Conservation (phyloP, 2,113 vertebrate genomes). For the Agapornis roseicollis region DNA sequence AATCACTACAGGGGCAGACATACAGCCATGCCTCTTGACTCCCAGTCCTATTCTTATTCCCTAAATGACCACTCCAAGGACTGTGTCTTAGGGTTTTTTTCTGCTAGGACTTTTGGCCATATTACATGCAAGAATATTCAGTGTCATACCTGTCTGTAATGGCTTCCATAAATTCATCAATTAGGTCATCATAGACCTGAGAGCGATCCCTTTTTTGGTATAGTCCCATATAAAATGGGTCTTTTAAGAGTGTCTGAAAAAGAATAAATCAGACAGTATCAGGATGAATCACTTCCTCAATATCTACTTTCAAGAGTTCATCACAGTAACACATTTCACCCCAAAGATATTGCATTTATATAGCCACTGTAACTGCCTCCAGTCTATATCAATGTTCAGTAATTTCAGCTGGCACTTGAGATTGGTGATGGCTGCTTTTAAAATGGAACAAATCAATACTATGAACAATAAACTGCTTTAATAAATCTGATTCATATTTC, state of each 20-base stretch:
- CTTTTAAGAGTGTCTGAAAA: constrained; percentile 84
- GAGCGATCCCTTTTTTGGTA: constrained; percentile 93
- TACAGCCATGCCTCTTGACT: not conserved
- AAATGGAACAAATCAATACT: not conserved
- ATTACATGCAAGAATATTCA: not conserved
- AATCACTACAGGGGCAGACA: not conserved
- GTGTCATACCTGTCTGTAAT: constrained; percentile 85
- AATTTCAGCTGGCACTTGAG: not conserved
- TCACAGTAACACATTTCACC: not conserved
- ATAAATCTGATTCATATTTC: not conserved
- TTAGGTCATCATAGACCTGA: constrained; percentile 90
- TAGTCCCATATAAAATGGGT: constrained; percentile 95
- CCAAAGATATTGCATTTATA: fast-evolving
- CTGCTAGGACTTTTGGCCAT: not conserved
- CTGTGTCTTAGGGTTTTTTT: fast-evolving
- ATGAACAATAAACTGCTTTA: not conserved
- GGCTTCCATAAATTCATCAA: constrained; percentile 98
- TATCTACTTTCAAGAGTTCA: not conserved
- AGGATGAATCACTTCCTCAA: not conserved
- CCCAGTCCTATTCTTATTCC: fast-evolving
- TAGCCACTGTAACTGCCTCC: not conserved
- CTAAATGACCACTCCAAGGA: not conserved
- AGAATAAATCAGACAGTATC: not conserved
- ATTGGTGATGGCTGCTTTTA: not conserved
- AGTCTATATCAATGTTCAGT: fast-evolving